phyloP scores from a whole-genome alignment of 2,888 invertebrate genomes.

The Ptilodon capucinus region DNA sequence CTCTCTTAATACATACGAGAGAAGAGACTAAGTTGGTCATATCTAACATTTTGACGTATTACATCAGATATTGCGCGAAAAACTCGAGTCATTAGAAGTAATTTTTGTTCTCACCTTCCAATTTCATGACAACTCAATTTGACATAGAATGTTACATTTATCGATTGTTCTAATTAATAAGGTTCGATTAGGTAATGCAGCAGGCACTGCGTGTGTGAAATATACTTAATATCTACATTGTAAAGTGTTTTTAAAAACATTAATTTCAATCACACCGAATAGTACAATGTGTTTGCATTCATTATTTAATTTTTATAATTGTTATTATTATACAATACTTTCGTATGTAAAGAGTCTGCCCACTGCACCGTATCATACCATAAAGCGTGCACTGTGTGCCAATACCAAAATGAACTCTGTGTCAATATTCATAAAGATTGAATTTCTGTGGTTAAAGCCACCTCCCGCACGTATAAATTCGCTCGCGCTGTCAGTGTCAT shows the following conservation, averaged over 20 bases:
- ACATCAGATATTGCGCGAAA: not conserved
- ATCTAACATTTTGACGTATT: not conserved
- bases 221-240: conserved; percentile 26
- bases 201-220: conserved; percentile 32
- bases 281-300: conserved; percentile 66
- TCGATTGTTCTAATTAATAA: conserved; percentile 9
- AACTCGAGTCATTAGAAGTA: conserved; percentile 35
- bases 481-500: too few relatives aligned
- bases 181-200: conserved; percentile 32
- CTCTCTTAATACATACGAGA: too few relatives aligned
- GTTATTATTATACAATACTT: conserved; percentile 30
- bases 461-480: too few relatives aligned
- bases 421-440: too few relatives aligned
- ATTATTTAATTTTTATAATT: conserved; percentile 31
- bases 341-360: too few relatives aligned
- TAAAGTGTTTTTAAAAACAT: conserved; percentile 24
- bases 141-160: not conserved
- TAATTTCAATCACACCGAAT: conserved; percentile 44
- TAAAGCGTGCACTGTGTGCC: too few relatives aligned
- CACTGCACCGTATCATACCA: too few relatives aligned
- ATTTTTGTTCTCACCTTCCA: conserved; percentile 10
- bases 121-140: not conserved
- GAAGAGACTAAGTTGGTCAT: too few relatives aligned
- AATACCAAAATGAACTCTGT: too few relatives aligned
- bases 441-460: too few relatives aligned